These are phyloP conservation scores for Cephus rjabovi DNA, from an alignment of 2,888 invertebrate genomes.

Conservation along the genomic window DNA sequence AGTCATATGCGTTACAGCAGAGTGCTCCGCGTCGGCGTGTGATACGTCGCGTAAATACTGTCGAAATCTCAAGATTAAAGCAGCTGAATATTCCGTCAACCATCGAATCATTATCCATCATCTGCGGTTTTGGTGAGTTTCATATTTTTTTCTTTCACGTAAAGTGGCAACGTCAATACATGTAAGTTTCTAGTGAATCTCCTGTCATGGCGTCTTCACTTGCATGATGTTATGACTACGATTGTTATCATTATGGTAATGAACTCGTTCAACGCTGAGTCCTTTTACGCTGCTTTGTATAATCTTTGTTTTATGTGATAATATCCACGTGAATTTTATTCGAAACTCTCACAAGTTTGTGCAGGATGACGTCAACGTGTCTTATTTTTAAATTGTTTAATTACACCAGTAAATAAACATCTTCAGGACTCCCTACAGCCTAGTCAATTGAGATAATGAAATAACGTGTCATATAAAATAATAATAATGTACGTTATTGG, in stretches of 20 bases:
- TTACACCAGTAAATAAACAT: too few relatives aligned
- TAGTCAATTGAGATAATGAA: too few relatives aligned
- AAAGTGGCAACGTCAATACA: not conserved
- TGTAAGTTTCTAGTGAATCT: not conserved
- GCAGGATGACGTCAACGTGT: not conserved
- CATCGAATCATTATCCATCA: not conserved
- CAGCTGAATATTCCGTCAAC: not conserved
- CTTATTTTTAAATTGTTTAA: not conserved
- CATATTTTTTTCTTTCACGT: not conserved
- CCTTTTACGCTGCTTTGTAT: not conserved
- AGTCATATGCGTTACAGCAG: not conserved
- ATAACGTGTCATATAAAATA: too few relatives aligned
- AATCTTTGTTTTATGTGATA: not conserved
- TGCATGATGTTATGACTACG: not conserved
- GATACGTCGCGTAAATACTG: not conserved
- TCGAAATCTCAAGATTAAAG: not conserved
- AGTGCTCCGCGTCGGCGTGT: not conserved
- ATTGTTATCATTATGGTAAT: not conserved
- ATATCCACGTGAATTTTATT: not conserved
- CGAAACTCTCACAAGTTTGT: not conserved
- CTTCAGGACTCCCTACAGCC: too few relatives aligned
- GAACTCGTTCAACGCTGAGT: not conserved
- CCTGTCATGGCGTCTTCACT: not conserved
- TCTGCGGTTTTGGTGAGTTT: not conserved
- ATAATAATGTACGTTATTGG: too few relatives aligned